Evolutionary conservation across 2,888 invertebrate species (phyloP).

Genomic region (Noctua pronuba): DNA sequence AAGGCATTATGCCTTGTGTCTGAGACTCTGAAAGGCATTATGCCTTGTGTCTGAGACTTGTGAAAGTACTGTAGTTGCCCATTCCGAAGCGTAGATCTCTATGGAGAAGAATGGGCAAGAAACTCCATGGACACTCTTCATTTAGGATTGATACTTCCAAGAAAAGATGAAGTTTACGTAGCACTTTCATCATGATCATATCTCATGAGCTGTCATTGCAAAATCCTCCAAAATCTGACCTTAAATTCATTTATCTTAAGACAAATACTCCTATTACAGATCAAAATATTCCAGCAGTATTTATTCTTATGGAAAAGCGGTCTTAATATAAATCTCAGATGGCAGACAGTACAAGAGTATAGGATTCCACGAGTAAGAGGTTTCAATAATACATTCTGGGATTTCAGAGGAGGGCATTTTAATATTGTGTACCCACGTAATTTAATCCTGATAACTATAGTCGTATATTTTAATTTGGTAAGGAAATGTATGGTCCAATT

Average conservation of each 20-base stretch:
- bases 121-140: too few relatives aligned
- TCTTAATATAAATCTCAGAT: constrained; percentile 59
- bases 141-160: background rate
- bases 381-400: constrained; percentile 42
- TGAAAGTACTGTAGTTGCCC: too few relatives aligned
- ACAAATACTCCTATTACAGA: constrained; percentile 38
- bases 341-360: constrained; percentile 56
- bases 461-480: constrained; percentile 25
- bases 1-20: too few relatives aligned
- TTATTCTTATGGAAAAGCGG: constrained; percentile 11
- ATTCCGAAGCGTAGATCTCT: too few relatives aligned
- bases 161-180: background rate
- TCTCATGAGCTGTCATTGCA: background rate
- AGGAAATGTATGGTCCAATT: background rate
- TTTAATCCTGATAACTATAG: constrained; percentile 28
- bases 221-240: constrained; percentile 6
- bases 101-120: too few relatives aligned
- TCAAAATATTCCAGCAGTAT: constrained; percentile 31
- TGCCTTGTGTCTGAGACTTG: too few relatives aligned
- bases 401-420: constrained; percentile 37
- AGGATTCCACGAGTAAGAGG: constrained; percentile 49
- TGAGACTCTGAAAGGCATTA: too few relatives aligned
- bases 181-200: background rate
- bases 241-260: background rate
- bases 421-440: constrained; percentile 46